Conservation (phyloP, 2,888 invertebrate genomes). For the Saturnia pavonia region DNA sequence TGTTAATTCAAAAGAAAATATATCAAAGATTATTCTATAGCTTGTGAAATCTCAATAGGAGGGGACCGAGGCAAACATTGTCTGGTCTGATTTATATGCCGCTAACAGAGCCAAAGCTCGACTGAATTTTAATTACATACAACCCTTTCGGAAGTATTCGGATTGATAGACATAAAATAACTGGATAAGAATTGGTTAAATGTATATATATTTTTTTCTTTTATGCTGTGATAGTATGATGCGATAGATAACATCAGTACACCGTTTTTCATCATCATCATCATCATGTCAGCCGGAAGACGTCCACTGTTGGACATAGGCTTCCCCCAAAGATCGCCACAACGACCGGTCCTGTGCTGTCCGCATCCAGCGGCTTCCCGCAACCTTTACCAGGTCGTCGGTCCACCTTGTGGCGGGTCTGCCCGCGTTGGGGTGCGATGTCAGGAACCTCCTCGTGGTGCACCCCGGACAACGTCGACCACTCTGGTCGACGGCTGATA, state of each 20-base stretch:
- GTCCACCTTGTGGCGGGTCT: too few species aligned
- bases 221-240: not conserved
- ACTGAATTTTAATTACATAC: slow-evolving; percentile 65
- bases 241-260: not conserved
- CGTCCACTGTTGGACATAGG: too few species aligned
- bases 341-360: too few species aligned
- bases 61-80: slow-evolving; percentile 23
- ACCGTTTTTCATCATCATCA: too few species aligned
- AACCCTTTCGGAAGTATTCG: slow-evolving; percentile 44
- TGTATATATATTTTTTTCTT: not conserved
- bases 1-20: slow-evolving; percentile 2
- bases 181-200: not conserved
- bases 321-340: too few species aligned
- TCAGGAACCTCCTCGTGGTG: too few species aligned
- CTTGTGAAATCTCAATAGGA: slow-evolving; percentile 20
- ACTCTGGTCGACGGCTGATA: too few species aligned
- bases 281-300: too few species aligned
- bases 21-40: slow-evolving; percentile 13
- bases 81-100: slow-evolving; percentile 61
- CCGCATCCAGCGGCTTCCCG: too few species aligned
- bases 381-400: too few species aligned
- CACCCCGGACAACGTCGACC: too few species aligned
- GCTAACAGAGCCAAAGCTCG: slow-evolving; percentile 51
- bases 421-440: too few species aligned
- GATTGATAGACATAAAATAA: slow-evolving; percentile 26